These are phyloP conservation scores for Passer domesticus DNA, from an alignment of 2,113 vertebrate genomes.

Conservation along the genomic window DNA sequence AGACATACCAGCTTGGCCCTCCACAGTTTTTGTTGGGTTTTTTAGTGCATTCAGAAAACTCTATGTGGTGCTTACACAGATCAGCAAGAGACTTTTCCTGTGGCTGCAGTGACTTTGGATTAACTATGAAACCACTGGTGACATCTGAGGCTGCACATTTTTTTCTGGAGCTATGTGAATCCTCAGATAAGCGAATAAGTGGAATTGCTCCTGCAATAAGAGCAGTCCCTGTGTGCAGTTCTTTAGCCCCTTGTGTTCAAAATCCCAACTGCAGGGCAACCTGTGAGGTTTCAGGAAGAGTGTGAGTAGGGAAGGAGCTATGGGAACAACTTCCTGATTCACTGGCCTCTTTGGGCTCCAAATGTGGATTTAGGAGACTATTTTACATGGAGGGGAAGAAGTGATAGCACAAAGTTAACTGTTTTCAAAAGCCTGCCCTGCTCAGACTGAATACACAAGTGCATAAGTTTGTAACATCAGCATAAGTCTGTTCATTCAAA, in stretches of 20 bases:
- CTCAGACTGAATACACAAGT: not conserved
- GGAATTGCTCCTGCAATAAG: not conserved
- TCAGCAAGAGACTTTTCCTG: not conserved
- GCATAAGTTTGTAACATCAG: not conserved
- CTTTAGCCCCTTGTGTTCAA: not conserved
- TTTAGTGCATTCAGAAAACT: not conserved
- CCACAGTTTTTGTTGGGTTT: not conserved
- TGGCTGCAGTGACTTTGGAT: not conserved
- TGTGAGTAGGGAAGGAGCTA: not conserved
- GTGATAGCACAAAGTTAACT: not conserved
- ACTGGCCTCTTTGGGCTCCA: not conserved
- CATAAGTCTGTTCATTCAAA: not conserved
- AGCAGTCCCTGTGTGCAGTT: not conserved
- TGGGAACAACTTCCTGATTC: not conserved
- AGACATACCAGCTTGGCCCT: not conserved
- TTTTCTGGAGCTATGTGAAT: not conserved
- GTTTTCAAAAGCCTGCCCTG: not conserved
- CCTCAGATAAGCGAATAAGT: not conserved
- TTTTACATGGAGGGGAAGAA: not conserved
- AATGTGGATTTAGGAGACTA: not conserved
- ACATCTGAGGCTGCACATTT: not conserved
- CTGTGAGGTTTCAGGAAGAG: not conserved
- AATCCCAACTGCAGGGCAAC: not conserved
- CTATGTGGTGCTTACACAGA: not conserved
- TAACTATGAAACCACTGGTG: not conserved